Evolutionary conservation across 2,888 invertebrate species (phyloP).

Genomic region (Athrips mouffetella): DNA sequence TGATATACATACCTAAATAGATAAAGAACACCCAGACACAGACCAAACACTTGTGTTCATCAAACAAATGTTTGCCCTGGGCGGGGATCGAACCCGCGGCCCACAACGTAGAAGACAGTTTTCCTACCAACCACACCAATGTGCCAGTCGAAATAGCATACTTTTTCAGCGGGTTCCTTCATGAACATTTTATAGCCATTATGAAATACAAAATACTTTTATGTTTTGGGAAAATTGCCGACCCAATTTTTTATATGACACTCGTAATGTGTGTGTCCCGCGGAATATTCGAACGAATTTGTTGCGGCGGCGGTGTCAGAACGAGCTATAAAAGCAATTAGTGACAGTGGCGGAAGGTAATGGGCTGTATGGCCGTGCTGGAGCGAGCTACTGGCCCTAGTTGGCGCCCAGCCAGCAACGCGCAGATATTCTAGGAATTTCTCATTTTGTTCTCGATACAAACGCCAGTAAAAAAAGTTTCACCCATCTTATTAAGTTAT

Average conservation of each 20-base stretch:
- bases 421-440: slow-evolving; percentile 3
- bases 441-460: slow-evolving; percentile 8
- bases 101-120: no score
- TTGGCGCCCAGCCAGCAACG: slow-evolving; percentile 3
- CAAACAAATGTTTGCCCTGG: no score
- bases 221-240: neutral
- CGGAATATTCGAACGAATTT: slow-evolving; percentile 4
- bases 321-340: slow-evolving; percentile 50
- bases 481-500: neutral
- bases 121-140: no score
- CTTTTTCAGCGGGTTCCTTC: no score
- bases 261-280: neutral
- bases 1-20: no score
- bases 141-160: no score
- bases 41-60: no score
- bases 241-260: slow-evolving; percentile 1
- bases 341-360: slow-evolving; percentile 56
- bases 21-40: no score
- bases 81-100: no score
- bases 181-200: no score
- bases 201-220: no score
- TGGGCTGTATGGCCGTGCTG: slow-evolving; percentile 31
- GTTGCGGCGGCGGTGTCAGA: slow-evolving; percentile 6
- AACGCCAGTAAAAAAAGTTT: neutral
- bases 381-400: slow-evolving; percentile 10